A percentile compares a stretch with the other conserved stretches of the same genome.
Evolutionary conservation across 2,888 invertebrate species (phyloP).

Genomic region (Drosophila meridionalis): DNA sequence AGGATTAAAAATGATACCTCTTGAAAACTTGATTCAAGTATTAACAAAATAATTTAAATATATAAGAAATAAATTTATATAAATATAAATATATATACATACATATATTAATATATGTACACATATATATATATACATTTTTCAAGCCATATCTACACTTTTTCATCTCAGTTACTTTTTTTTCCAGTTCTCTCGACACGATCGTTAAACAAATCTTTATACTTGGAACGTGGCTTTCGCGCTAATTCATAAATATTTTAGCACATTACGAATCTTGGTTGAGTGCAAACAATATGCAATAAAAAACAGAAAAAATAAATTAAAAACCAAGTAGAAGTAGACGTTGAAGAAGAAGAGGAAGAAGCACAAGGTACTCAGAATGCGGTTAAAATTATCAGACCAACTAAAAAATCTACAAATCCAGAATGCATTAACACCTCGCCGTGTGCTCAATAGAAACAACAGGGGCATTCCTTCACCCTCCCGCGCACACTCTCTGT

Average conservation of each 20-base stretch:
- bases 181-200: slow-evolving; percentile 7
- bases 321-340: not conserved
- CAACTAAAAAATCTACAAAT: slow-evolving; percentile 48
- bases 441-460: slow-evolving; percentile 44
- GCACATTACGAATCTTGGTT: slow-evolving; percentile 39
- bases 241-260: slow-evolving; percentile 69
- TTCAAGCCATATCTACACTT: slow-evolving; percentile 7
- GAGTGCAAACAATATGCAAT: slow-evolving; percentile 34
- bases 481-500: not conserved
- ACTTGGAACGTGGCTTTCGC: slow-evolving; percentile 44
- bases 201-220: slow-evolving; percentile 30
- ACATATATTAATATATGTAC: not conserved
- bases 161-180: slow-evolving; percentile 4
- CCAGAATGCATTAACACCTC: slow-evolving; percentile 71
- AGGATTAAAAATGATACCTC: not conserved
- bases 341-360: slow-evolving; percentile 10
- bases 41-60: not conserved
- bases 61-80: not conserved
- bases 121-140: not conserved
- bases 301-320: slow-evolving; percentile 18
- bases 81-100: not conserved
- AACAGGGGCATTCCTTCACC: slow-evolving; percentile 6
- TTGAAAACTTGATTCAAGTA: not conserved
- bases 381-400: slow-evolving; percentile 45
- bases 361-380: slow-evolving; percentile 22